Conservation (phyloP, 2,797 vertebrate genomes). For the Gymnocypris eckloni region DNA sequence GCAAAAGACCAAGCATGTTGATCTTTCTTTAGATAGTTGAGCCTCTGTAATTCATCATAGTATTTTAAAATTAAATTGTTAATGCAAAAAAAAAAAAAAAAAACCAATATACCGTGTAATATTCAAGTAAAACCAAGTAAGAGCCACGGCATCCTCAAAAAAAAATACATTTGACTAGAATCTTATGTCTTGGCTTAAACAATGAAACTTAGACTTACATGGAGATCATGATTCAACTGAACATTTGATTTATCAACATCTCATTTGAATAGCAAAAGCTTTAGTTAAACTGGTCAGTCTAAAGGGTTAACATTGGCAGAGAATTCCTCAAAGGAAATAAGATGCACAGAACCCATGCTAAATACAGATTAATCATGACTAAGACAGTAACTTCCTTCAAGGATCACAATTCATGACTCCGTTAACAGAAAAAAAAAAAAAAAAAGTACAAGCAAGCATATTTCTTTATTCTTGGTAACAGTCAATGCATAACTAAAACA, state of each 20-base stretch:
- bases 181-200: too few relatives aligned
- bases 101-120: background rate
- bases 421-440: background rate
- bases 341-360: background rate
- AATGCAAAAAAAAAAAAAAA: background rate
- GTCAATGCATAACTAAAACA: background rate
- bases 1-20: background rate
- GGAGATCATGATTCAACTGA: background rate
- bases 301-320: too few relatives aligned
- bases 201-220: background rate
- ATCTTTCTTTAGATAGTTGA: background rate
- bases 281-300: rapidly evolving
- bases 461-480: background rate
- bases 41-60: rapidly evolving
- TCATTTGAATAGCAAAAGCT: background rate
- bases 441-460: rapidly evolving
- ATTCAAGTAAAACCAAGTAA: background rate
- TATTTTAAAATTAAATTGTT: background rate
- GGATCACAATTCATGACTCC: too few relatives aligned
- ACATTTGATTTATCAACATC: background rate
- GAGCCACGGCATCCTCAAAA: background rate
- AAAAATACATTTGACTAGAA: background rate
- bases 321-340: background rate
- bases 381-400: background rate
- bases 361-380: background rate